Evolutionary conservation across 1,140 invertebrate genomes (phyloP), one percentile per base, ranked within the genome.

Genomic region (Psilanteris sp.): DNA sequence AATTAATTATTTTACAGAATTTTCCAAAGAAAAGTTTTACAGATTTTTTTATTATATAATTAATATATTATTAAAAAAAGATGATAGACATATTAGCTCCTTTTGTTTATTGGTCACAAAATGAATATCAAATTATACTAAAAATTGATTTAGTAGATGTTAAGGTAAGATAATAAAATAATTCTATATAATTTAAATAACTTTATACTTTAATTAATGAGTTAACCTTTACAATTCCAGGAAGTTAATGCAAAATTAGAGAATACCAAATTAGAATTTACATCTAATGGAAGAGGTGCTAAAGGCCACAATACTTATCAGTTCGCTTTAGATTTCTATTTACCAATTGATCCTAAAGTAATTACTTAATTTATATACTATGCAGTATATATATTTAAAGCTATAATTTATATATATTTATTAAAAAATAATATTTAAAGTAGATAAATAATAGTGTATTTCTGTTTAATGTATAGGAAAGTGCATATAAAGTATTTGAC

Each of bases 21-120:
- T n/a, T n/a, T n/a, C n/a, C n/a, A n/a, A n/a, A n/a, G n/a, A n/a
- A n/a, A n/a, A n/a, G n/a, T n/a, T n/a, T n/a, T n/a, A n/a, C n/a
- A n/a, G n/a, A n/a, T n/a, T n/a, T n/a, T n/a, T n/a, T n/a, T n/a
- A n/a, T n/a, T n/a, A n/a, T 20, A 20, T 20, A 5, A 20, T 20
- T 20, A 5, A 20, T 20, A 20, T 20, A 3, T 20, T 20, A n/a
- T 29, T 13, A n/a, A 59, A 1, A 1, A 39, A 82, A 75, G 72
- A 88, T 87, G 81, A 78, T 86, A 43, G 55, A 84, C 1, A 71
- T 73, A 44, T 78, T 92, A 27, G 95, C 93, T 84, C 96, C 96
- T 1, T 96, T 96, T 85, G 95, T 97, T 0, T 97, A 96, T 86
- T 98, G 96, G 96, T 95, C 96, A 7, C 96, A 97, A 91, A 96